Percentiles rank a stretch among this genome's conserved stretches.
Conservation (phyloP, 2,888 invertebrate genomes). For the Thecocarcelia acutangulata region DNA sequence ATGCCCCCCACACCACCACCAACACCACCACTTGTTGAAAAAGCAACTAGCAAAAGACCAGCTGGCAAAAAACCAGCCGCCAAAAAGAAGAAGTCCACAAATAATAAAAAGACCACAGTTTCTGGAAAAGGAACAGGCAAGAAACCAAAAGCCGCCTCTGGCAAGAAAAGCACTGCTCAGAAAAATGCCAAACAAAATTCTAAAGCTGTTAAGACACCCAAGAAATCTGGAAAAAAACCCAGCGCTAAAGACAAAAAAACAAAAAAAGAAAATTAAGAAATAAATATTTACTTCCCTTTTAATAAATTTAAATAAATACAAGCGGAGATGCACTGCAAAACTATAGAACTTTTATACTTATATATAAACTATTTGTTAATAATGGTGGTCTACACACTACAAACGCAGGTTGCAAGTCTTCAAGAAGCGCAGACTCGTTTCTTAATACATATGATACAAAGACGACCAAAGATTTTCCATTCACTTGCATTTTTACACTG, state of each 20-base stretch:
- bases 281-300: constrained; percentile 16
- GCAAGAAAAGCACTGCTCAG: constrained; percentile 13
- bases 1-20: constrained; percentile 72
- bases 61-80: constrained; percentile 34
- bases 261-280: constrained; percentile 46
- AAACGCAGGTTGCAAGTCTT: too few species aligned
- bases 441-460: too few species aligned
- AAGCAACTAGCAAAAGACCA: constrained; percentile 17
- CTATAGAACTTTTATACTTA: neutral
- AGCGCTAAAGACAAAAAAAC: constrained; percentile 50
- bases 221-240: constrained; percentile 66
- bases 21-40: constrained; percentile 71
- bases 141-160: constrained; percentile 8
- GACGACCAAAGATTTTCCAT: too few species aligned
- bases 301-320: constrained; percentile 45
- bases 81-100: constrained; percentile 59
- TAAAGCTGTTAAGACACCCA: constrained; percentile 61
- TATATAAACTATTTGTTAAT: neutral
- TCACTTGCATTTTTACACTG: too few species aligned
- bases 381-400: too few species aligned
- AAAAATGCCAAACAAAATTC: constrained; percentile 59
- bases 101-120: neutral
- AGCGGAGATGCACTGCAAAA: constrained; percentile 58
- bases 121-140: constrained; percentile 21
- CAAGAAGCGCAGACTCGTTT: too few species aligned